phyloP scores from a whole-genome alignment of 2,113 vertebrate species.

The Podilymbus podiceps region DNA sequence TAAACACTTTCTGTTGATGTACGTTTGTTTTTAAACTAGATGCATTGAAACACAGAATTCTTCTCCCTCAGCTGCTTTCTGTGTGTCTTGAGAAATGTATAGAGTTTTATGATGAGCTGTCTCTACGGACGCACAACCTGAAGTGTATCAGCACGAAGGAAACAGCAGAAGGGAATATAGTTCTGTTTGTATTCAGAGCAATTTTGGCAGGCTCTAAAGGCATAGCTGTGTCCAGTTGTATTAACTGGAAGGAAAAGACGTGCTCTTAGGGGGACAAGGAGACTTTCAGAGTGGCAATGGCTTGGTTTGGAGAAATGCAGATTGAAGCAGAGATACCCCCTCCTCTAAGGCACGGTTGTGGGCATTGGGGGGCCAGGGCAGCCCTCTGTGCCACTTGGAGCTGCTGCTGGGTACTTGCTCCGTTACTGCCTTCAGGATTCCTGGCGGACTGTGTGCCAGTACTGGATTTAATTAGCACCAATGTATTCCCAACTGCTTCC shows the following conservation, averaged over 20 bases:
- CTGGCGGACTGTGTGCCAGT: not conserved
- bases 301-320: not conserved
- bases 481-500: fast-evolving
- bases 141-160: not conserved
- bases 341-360: not conserved
- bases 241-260: not conserved
- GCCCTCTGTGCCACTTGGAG: not conserved
- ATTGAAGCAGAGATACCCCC: not conserved
- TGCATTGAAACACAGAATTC: not conserved
- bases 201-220: not conserved
- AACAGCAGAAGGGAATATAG: not conserved
- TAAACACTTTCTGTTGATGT: constrained; percentile 48
- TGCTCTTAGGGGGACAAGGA: not conserved
- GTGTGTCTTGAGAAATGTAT: not conserved
- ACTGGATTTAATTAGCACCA: not conserved
- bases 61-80: not conserved
- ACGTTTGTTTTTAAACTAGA: not conserved
- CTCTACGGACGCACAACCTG: not conserved
- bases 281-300: not conserved
- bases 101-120: not conserved
- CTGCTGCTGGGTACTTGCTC: not conserved
- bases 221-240: not conserved
- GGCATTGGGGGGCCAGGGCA: not conserved
- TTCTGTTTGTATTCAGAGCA: not conserved
- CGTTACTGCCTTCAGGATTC: not conserved